phyloP scores from a whole-genome alignment of 2,113 vertebrate species.

The Sturnus vulgaris region DNA sequence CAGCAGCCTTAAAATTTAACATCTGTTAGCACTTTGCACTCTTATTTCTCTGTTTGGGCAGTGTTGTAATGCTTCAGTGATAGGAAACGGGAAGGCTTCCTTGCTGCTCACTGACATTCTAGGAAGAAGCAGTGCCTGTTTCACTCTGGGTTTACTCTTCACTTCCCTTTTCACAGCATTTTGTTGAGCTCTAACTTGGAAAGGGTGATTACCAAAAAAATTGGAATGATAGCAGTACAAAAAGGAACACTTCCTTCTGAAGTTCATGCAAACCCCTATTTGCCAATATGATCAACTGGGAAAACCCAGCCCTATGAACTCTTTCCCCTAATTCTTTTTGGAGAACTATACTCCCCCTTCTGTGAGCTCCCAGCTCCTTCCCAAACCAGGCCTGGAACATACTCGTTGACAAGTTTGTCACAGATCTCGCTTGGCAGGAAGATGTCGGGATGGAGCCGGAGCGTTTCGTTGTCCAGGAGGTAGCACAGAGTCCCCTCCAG shows the following conservation, averaged over 20 bases:
- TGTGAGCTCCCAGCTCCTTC: neutral
- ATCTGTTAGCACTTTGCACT: neutral
- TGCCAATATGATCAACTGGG: neutral
- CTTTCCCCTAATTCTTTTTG: neutral
- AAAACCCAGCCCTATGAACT: neutral
- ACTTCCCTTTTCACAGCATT: neutral
- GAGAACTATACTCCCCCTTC: neutral
- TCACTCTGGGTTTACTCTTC: neutral
- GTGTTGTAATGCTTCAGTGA: neutral
- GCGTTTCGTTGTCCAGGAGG: conserved; percentile 83
- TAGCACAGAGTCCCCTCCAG: conserved; percentile 92
- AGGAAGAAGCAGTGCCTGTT: neutral
- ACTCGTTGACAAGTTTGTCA: conserved; percentile 94
- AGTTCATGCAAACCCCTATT: neutral
- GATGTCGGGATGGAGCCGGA: conserved; percentile 87
- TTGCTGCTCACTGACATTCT: neutral
- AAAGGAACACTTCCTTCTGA: neutral
- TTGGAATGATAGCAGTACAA: neutral
- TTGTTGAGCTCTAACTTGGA: neutral
- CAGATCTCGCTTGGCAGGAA: conserved; percentile 98
- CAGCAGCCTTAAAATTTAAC: neutral
- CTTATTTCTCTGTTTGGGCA: neutral
- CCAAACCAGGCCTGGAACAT: conserved; percentile 21
- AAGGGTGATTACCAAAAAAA: neutral
- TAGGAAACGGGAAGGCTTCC: neutral